phyloP scores from a whole-genome alignment of 2,888 invertebrate species.

The Amorpha juglandis region DNA sequence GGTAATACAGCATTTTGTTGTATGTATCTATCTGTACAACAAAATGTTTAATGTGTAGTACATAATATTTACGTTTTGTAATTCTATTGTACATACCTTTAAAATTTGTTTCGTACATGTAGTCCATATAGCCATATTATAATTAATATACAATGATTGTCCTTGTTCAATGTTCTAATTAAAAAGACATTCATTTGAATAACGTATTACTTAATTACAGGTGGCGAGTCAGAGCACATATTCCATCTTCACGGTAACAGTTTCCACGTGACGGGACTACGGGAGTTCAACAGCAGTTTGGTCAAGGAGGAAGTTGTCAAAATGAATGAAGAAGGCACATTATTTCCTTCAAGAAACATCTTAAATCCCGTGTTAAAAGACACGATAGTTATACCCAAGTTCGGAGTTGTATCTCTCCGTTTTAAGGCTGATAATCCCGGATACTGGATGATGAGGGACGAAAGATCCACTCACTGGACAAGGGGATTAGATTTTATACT shows the following conservation, averaged over 20 bases:
- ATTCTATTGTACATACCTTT: no score
- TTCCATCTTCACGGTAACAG: constrained; percentile 91
- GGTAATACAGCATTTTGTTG: no score
- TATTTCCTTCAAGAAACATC: constrained; percentile 84
- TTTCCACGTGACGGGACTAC: constrained; percentile 87
- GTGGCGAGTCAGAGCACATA: constrained; percentile 86
- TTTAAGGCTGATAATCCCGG: constrained; percentile 92
- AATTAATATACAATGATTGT: no score
- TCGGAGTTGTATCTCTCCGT: constrained; percentile 87
- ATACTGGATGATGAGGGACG: constrained; percentile 92
- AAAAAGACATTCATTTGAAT: not conserved
- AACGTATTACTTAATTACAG: constrained; percentile 62
- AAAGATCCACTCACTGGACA: constrained; percentile 89
- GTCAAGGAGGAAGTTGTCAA: constrained; percentile 81
- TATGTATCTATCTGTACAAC: no score
- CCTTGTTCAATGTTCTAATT: not conserved
- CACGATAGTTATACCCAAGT: constrained; percentile 89
- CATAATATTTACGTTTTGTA: no score
- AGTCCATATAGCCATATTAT: no score
- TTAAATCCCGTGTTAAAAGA: constrained; percentile 87
- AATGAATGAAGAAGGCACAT: constrained; percentile 82
- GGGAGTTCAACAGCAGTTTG: constrained; percentile 78
- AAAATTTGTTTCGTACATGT: no score
- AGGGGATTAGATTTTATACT: constrained; percentile 90
- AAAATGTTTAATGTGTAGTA: no score